These are phyloP conservation scores for Acleris cristana DNA, from an alignment of 2,888 invertebrate genomes.

Conservation along the genomic window DNA sequence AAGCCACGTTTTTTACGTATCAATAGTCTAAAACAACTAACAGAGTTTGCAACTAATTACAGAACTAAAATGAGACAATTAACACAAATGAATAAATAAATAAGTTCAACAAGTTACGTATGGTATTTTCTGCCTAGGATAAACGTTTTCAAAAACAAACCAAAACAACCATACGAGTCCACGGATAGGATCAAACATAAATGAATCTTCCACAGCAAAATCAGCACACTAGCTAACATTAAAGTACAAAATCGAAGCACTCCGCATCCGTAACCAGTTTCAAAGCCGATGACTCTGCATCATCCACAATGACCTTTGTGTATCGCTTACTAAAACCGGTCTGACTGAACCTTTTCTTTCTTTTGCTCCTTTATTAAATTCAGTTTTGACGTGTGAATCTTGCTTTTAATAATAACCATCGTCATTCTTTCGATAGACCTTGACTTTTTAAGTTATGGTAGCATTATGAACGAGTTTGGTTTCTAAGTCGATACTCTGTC, in stretches of 20 bases:
- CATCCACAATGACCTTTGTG: slow-evolving; percentile 58
- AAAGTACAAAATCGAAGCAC: slow-evolving; percentile 9
- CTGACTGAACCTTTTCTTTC: slow-evolving; percentile 37
- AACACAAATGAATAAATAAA: too few species aligned
- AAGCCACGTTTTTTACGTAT: too few species aligned
- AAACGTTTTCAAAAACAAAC: background rate
- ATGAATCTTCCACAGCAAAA: slow-evolving; percentile 7
- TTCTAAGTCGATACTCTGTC: background rate
- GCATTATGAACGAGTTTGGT: background rate
- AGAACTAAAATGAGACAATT: too few species aligned
- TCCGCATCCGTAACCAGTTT: slow-evolving; percentile 31
- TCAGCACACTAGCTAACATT: slow-evolving; percentile 28
- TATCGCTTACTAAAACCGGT: slow-evolving; percentile 54
- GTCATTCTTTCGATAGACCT: slow-evolving; percentile 6
- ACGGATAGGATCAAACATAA: too few species aligned
- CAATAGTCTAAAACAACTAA: too few species aligned
- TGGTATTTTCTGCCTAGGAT: too few species aligned
- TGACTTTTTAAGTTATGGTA: slow-evolving; percentile 12
- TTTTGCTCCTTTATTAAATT: slow-evolving; percentile 29
- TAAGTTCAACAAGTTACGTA: too few species aligned
- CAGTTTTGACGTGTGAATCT: slow-evolving; percentile 14
- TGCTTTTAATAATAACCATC: background rate
- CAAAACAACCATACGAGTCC: background rate
- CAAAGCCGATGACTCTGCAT: slow-evolving; percentile 26
- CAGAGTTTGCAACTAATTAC: too few species aligned